Base-by-base conservation (phyloP, 1,140 invertebrate species). In the Drosophila willistoni region DNA sequence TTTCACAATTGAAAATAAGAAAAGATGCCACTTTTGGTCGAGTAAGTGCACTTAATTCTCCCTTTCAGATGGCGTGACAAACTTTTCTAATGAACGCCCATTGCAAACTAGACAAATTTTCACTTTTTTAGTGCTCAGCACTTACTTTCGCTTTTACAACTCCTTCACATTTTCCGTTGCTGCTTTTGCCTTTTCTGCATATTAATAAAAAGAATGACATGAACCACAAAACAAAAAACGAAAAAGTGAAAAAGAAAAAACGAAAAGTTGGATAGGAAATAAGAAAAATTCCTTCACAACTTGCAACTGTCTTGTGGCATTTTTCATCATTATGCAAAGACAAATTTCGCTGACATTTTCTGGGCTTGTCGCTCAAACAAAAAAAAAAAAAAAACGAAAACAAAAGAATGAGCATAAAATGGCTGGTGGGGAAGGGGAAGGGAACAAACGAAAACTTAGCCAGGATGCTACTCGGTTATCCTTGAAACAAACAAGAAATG, bases 311-410 rank as follows among this genome's bases (percentile, higher is more conserved):
- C 44, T 51, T 51, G 44, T 51, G 44, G 44, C 44, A 51, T 51
- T 51, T 51, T 51, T 51, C 44, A 51, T 51, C 44, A 51, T 51
- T 51, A 51, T 51, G 44, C 44, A 51, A 51, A 51, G 44, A 51
- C 44, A 51, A 51, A 51, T 51, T 51, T 51, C 44, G 44, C 44
- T 51, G 44, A 51, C 44, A 51, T 51, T 51, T 51, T 51, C 44
- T 51, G 17, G 44, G 44, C 44, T 51, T 51, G 44, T 51, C 44
- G 44, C 44, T 51, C 44, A 51, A 51, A 51, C 22, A 22, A 0
- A 22, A 12, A 19, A 10, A 10, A 47, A 22, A 22, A 22, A 22
- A 22, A 22, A 22, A 22, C 19, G 1, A 22, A 22, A 22, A 22
- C 1, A 22, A 22, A 25, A 25, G 12, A 44, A 17, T 2, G 7